These are phyloP conservation scores for Lagria hirta DNA, from an alignment of 2,888 invertebrate species.

Conservation along the genomic window DNA sequence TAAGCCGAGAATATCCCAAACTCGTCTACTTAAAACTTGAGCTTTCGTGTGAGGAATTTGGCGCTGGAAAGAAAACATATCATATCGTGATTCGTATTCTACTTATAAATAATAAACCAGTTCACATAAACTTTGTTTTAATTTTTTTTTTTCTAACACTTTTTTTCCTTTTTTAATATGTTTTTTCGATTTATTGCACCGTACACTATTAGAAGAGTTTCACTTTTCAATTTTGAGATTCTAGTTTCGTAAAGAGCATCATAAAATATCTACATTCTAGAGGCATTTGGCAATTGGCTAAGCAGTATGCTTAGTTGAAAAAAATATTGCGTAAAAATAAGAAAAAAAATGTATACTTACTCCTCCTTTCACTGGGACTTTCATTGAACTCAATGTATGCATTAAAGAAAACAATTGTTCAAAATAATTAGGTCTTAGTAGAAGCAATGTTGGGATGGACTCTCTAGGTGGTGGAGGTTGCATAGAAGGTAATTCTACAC, in stretches of 20 bases:
- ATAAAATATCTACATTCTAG: no score
- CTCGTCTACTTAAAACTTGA: slow-evolving; percentile 83
- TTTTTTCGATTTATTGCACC: no score
- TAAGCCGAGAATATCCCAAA: slow-evolving; percentile 93
- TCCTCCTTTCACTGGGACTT: slow-evolving; percentile 71
- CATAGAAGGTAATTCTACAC: slow-evolving; percentile 80
- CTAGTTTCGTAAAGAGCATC: background rate
- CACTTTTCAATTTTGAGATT: background rate
- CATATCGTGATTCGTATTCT: no score
- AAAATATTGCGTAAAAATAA: no score
- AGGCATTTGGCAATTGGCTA: no score
- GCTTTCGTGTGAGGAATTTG: slow-evolving; percentile 81
- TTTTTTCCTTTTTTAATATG: no score
- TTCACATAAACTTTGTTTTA: no score
- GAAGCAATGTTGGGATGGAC: slow-evolving; percentile 79
- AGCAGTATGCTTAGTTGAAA: no score
- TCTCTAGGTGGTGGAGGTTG: slow-evolving; percentile 85
- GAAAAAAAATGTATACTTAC: slow-evolving; percentile 55
- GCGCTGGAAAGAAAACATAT: slow-evolving; percentile 61
- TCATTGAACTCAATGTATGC: slow-evolving; percentile 87
- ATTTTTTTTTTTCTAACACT: no score
- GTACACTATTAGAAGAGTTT: no score
- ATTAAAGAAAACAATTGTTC: slow-evolving; percentile 87
- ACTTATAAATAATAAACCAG: no score
- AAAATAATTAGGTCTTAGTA: slow-evolving; percentile 85